phyloP scores from a whole-genome alignment of 2,113 vertebrate genomes.

The Pavo muticus region DNA sequence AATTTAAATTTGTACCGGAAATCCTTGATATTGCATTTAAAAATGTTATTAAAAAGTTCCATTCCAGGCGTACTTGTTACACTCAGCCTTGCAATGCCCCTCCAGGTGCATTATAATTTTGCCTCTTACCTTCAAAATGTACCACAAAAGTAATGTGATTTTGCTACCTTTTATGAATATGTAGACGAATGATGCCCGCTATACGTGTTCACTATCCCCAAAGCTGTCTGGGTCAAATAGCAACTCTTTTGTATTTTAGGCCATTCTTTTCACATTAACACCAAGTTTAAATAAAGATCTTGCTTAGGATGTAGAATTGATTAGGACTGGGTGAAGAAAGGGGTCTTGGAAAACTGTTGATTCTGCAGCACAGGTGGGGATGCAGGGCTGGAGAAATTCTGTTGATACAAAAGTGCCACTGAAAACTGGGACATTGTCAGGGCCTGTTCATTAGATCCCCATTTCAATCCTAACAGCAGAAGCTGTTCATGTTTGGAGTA shows the following conservation, averaged over 20 bases:
- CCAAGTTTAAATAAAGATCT: neutral
- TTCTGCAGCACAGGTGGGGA: neutral
- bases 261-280: neutral
- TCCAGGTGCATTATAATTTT: neutral
- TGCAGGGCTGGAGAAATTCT: neutral
- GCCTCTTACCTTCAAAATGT: neutral
- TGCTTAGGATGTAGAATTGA: neutral
- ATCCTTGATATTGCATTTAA: neutral
- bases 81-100: neutral
- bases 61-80: neutral
- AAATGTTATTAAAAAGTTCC: neutral
- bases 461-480: neutral
- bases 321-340: neutral
- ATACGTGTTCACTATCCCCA: neutral
- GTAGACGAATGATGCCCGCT: neutral
- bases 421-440: neutral
- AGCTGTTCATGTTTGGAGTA: neutral
- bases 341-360: neutral
- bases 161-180: neutral
- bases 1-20: neutral
- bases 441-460: neutral
- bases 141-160: neutral
- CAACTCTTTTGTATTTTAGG: neutral
- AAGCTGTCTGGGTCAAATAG: neutral
- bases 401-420: neutral